phyloP scores from a whole-genome alignment of 2,797 vertebrate species.

The Potorous gilbertii region DNA sequence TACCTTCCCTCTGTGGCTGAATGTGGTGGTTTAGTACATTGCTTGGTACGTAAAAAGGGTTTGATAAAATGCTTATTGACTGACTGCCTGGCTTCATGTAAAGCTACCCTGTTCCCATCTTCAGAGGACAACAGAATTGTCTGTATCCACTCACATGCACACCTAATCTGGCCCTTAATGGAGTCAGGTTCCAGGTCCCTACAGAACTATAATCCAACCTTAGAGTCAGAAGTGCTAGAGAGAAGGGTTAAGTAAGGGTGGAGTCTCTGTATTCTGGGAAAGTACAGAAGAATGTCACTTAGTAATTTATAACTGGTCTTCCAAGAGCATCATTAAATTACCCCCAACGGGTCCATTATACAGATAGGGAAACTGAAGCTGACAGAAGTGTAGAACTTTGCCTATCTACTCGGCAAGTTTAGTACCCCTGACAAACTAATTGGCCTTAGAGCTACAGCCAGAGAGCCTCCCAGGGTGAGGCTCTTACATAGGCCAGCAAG shows the following conservation, averaged over 20 bases:
- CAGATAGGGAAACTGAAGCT: conserved; percentile 26
- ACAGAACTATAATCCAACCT: background rate
- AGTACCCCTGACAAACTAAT: background rate
- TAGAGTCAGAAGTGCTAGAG: background rate
- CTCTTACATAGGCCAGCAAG: conserved; percentile 21
- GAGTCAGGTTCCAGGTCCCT: background rate
- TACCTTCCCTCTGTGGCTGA: background rate
- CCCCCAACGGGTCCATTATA: background rate
- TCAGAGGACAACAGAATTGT: background rate
- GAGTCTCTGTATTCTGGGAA: background rate
- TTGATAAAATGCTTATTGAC: background rate
- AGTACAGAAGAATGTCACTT: background rate
- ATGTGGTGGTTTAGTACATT: background rate
- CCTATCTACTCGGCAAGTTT: background rate
- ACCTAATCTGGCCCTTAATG: background rate
- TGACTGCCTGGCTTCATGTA: background rate
- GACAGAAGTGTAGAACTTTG: background rate
- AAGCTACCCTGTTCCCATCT: background rate
- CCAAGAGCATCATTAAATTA: background rate
- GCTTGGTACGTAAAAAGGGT: background rate
- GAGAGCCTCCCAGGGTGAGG: background rate
- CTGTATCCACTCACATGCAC: background rate
- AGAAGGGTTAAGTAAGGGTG: background rate
- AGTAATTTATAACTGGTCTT: background rate
- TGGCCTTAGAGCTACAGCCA: background rate